Evolutionary conservation across 2,888 invertebrate species (phyloP).

Genomic region (Leptura quadrifasciata): DNA sequence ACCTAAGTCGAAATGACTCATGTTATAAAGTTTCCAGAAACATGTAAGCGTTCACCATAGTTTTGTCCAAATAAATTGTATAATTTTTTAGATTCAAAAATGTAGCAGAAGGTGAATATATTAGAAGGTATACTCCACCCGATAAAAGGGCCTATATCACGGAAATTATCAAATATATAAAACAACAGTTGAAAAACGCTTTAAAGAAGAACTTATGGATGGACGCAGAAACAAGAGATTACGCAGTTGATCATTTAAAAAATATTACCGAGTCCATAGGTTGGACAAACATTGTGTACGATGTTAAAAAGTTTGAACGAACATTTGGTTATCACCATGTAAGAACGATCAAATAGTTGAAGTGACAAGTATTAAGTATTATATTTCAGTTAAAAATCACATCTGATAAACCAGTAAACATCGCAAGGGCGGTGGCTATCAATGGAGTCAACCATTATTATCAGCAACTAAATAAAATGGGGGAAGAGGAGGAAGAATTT

Average conservation of each 20-base stretch:
- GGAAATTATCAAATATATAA: constrained; percentile 59
- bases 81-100: constrained; percentile 59
- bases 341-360: constrained; percentile 35
- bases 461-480: constrained; percentile 45
- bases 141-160: constrained; percentile 55
- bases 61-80: background rate
- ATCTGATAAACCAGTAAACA: constrained; percentile 59
- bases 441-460: constrained; percentile 53
- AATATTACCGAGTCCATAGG: constrained; percentile 61
- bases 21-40: constrained; percentile 58
- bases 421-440: constrained; percentile 51
- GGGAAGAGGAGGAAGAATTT: constrained; percentile 23
- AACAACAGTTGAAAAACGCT: constrained; percentile 52
- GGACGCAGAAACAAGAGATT: constrained; percentile 54
- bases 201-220: constrained; percentile 59
- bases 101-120: constrained; percentile 63
- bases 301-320: constrained; percentile 60
- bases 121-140: constrained; percentile 57
- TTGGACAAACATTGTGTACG: constrained; percentile 59
- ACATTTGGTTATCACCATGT: constrained; percentile 59
- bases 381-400: constrained; percentile 45
- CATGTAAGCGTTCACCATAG: constrained; percentile 55
- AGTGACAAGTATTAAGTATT: constrained; percentile 13
- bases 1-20: constrained; percentile 48
- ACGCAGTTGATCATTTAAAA: constrained; percentile 50